Evolutionary conservation across 2,113 vertebrate genomes (phyloP).

Genomic region (Rhinolophus ferrumequinum): DNA sequence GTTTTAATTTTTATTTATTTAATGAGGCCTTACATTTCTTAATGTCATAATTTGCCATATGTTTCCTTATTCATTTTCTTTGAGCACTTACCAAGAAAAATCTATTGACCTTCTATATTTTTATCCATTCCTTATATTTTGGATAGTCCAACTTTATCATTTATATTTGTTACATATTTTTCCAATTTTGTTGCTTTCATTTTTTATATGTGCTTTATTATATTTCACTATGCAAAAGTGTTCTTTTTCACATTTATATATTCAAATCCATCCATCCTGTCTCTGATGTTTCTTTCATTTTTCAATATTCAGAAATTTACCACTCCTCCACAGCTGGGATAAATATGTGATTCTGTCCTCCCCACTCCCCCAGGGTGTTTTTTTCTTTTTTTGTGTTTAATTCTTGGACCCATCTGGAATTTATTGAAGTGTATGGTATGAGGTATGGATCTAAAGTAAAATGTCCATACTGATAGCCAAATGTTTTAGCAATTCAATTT

Average conservation of each 20-base stretch:
- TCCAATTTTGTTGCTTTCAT: conserved; percentile 72
- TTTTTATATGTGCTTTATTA: conserved; percentile 72
- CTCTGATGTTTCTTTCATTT: conserved; percentile 75
- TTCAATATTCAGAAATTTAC: conserved; percentile 75
- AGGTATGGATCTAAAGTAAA: conserved; percentile 80
- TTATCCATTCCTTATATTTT: conserved; percentile 56
- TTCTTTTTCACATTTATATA: conserved; percentile 74
- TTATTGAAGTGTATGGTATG: conserved; percentile 79
- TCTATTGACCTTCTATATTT: conserved; percentile 36
- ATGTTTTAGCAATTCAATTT: conserved; percentile 77
- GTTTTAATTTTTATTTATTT: conserved; percentile 59
- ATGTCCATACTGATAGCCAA: conserved; percentile 75
- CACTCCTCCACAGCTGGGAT: conserved; percentile 77
- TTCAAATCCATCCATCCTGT: conserved; percentile 68
- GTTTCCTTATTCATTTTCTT: conserved; percentile 59
- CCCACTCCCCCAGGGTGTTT: conserved; percentile 65
- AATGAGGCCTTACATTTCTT: conserved; percentile 55
- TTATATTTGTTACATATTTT: conserved; percentile 72
- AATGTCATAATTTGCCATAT: conserved; percentile 47
- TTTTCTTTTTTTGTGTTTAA: conserved; percentile 75
- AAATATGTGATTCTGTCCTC: conserved; percentile 79
- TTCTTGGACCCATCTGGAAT: conserved; percentile 78
- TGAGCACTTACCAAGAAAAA: conserved; percentile 25
- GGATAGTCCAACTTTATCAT: conserved; percentile 37
- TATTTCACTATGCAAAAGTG: conserved; percentile 72